Base-by-base conservation (phyloP, 2,113 vertebrate species). In the Pterophyllum scalare region DNA sequence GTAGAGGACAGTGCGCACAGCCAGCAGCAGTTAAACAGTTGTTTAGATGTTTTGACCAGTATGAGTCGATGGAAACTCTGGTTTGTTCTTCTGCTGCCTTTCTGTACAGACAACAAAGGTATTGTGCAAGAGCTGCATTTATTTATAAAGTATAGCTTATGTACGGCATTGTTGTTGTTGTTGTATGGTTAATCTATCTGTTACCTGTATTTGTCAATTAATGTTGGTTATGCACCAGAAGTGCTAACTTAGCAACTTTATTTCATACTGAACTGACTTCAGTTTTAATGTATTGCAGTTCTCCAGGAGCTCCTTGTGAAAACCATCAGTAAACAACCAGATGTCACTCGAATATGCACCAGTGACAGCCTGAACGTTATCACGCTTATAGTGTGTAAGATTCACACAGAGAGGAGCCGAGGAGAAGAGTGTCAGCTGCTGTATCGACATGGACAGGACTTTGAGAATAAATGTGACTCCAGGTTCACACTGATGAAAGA, bases 211-310 rank as follows among this genome's bases (percentile, higher is more conserved):
- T 46, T 22, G 38, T 11, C 33, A 62, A 7, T 62, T 38, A 4
- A 62, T 62, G 33, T 38, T 14, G 52, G 7, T n/a, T 20, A 54
- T 20, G 7, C 20, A 54, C 7, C 8, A 19, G 0, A 14, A 64
- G 61, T 24, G 4, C 13, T 6, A 17, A 24, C 35, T 0, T 65
- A 65, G 0, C n/a, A 65, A 4, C 35, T 65, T 0, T 0, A n/a
- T 0, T 65, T 65, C 13, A 24, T 2, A 43, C n/a, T 24, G 13
- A 43, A 15, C 62, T 43, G 35, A 65, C 13, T 65, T 65, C n/a
- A 7, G 43, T 2, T 43, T 65, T 65, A 40, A 64, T 13, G 2
- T 0, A 0, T 62, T 64, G 7, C 61, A 64, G 33, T 12, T 64
- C 6, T 1, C 22, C 19, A 19, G 2, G 2, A 0, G 10, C 0